These are phyloP conservation scores for Nemoura dubitans DNA, from an alignment of 2,888 invertebrate species.

Conservation along the genomic window DNA sequence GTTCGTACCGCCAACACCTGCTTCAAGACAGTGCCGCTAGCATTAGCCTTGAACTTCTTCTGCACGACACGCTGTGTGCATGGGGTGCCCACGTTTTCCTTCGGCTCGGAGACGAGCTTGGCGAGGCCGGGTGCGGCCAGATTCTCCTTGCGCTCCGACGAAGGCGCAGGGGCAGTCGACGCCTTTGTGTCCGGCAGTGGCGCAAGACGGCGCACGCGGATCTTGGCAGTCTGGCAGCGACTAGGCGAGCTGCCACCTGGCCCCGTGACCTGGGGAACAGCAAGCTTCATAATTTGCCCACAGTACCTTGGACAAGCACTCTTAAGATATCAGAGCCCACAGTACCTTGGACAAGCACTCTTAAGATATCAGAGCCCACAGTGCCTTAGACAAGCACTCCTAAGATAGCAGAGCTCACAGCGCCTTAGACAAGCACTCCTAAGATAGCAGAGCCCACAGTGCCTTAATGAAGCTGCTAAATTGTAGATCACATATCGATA, in stretches of 20 bases:
- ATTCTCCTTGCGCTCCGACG: constrained; percentile 48
- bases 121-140: constrained; percentile 38
- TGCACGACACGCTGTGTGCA: constrained; percentile 41
- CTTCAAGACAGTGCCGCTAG: constrained; percentile 42
- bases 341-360: no score
- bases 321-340: no score
- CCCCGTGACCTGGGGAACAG: constrained; percentile 38
- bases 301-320: no score
- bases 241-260: neutral
- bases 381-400: no score
- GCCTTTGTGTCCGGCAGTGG: constrained; percentile 33
- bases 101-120: constrained; percentile 43
- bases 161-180: neutral
- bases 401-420: no score
- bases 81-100: constrained; percentile 47
- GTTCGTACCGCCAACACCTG: constrained; percentile 46
- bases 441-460: no score
- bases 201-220: constrained; percentile 40
- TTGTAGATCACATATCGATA: no score
- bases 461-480: no score
- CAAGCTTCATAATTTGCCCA: no score
- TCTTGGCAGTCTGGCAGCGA: neutral
- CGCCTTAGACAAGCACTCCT: no score
- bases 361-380: no score
- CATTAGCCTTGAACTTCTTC: constrained; percentile 42